phyloP scores from a whole-genome alignment of 2,888 invertebrate genomes.

The Agriopis aurantiaria region DNA sequence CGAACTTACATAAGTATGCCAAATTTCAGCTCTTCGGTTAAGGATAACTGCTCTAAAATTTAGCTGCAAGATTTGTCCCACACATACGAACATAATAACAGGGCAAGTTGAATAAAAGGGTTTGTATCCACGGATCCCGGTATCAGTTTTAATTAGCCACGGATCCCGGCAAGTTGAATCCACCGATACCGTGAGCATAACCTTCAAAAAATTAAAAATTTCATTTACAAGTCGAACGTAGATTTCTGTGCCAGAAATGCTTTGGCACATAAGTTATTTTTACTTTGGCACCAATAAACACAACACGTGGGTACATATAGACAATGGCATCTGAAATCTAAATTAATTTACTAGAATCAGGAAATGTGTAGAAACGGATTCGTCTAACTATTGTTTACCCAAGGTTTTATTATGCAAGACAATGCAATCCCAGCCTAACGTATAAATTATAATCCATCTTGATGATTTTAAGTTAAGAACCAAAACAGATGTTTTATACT shows the following conservation, averaged over 20 bases:
- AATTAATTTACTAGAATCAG: conserved; percentile 41
- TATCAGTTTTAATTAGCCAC: no score
- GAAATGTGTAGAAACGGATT: conserved; percentile 41
- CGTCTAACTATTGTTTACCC: conserved; percentile 39
- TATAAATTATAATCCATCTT: conserved; percentile 8
- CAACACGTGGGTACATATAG: conserved; percentile 21
- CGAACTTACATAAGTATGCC: no score
- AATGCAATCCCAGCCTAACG: conserved; percentile 26
- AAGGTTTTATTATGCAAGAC: conserved; percentile 36
- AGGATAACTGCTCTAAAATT: no score
- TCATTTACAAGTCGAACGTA: no score
- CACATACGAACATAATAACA: no score
- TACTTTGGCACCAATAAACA: conserved; percentile 2
- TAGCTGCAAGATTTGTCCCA: no score
- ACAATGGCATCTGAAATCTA: conserved; percentile 34
- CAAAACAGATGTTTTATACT: not conserved
- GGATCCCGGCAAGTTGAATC: no score
- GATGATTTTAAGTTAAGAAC: not conserved
- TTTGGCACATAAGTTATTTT: not conserved
- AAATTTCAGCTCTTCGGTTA: no score
- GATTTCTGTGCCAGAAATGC: not conserved
- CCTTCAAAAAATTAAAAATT: no score
- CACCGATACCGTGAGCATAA: no score
- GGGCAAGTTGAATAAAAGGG: no score
- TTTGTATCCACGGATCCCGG: no score